Base-by-base conservation (phyloP, 2,797 vertebrate species). In the Sebastes baramenuke region DNA sequence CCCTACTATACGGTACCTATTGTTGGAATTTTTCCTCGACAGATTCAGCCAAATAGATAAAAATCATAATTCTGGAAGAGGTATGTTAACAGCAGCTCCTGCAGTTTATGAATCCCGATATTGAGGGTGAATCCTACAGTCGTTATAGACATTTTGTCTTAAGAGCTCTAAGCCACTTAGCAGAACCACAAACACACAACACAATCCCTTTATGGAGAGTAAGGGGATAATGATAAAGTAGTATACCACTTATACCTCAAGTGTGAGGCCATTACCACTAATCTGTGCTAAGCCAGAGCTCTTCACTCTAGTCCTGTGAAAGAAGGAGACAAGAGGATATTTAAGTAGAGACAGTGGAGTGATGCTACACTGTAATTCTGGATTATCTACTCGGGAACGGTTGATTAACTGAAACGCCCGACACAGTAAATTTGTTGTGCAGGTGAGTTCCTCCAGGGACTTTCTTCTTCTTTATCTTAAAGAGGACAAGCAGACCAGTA, bases 141-240 rank as follows among this genome's bases (percentile, higher is more conserved):
- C 0, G 10, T 59, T 58, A 16, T n/a, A 25, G 38, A 67, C n/a
- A 58, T 73, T 25, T 61, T 70, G 22, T 77, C 36, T 52, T 54
- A 30, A 69, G 49, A 81, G 62, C 79, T 64, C 62, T 80, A 77
- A 61, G 56, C 34, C 69, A 69, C 67, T 81, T 81, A 81, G 73
- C 75, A 79, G 36, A 88, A 61, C 65, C 79, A 72, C 56, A 75
- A 82, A 88, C 67, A 87, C 46, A 55, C 77, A 80, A 55, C 38
- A 16, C 18, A 78, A 80, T 84, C 72, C 14, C 9, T 80, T 76
- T 59, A 76, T 73, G 56, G 60, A 74, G 46, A 56, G 46, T 74
- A 30, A 84, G 49, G 32, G 49, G 69, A 77, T 85, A 69, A 83
- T 87, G 46, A 75, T 88, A 67, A 82, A 74, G 83, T 73, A 75